phyloP scores from a whole-genome alignment of 2,888 invertebrate species.

The Stenodema calcarata region DNA sequence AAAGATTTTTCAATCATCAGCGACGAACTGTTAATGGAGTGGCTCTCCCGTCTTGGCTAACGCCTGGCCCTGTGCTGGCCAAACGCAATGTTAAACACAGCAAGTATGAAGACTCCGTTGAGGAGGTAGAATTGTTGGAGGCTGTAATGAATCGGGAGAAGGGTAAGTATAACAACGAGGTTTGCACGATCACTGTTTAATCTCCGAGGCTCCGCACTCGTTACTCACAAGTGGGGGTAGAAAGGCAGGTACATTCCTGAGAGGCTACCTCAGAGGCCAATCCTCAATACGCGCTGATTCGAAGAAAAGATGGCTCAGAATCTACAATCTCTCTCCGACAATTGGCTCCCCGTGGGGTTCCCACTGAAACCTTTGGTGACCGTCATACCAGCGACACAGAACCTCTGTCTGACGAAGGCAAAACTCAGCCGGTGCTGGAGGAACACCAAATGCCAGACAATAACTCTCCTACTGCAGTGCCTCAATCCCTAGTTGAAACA shows the following conservation, averaged over 20 bases:
- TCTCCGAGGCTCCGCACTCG: too few species aligned
- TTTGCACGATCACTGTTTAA: too few species aligned
- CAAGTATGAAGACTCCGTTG: conserved; percentile 52
- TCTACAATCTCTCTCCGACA: neutral
- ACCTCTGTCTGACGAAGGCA: neutral
- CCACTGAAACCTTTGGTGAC: neutral
- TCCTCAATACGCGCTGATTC: conserved; percentile 50
- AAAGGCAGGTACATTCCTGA: too few species aligned
- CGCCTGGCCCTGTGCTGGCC: neutral
- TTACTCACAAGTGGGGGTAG: too few species aligned
- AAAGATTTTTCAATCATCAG: neutral
- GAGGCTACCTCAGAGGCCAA: too few species aligned
- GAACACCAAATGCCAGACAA: too few species aligned
- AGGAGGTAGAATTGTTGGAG: conserved; percentile 52
- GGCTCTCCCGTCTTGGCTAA: neutral
- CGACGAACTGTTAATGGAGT: neutral
- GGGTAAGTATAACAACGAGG: too few species aligned
- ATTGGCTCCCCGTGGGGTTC: neutral
- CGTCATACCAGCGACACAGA: neutral
- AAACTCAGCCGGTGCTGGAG: too few species aligned
- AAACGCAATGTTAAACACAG: neutral
- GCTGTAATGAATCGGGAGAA: too few species aligned
- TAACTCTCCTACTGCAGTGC: neutral
- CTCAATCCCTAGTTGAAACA: neutral
- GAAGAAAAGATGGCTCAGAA: neutral